Evolutionary conservation across 2,113 vertebrate species (phyloP), one percentile per base, ranked within the genome.

Genomic region (Gymnorhina tibicen): DNA sequence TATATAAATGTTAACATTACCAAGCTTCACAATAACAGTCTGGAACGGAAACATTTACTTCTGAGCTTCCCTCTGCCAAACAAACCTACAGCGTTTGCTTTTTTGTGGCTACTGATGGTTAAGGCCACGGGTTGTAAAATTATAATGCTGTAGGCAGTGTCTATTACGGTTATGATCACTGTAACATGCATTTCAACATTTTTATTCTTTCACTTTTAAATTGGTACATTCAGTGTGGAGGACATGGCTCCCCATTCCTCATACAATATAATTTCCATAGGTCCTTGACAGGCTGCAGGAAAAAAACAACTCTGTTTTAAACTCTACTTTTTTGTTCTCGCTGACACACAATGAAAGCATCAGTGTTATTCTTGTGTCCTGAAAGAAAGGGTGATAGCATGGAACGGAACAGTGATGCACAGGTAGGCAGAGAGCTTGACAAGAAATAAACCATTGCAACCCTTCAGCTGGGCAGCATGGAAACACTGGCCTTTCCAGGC

Each of bases 1-100:
- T 92, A 77, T 9, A 84, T 85, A 96, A 96, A 96, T 77, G 86
- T 96, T 97, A 93, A 77, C 59, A 86, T 88, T 89, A 94, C 50
- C 56, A 77, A 50, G 76, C 91, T 88, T 88, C 63, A 83, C 46
- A 74, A 2, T 86, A 88, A 90, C 94, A 93, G 88, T 70, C 86
- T 92, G 72, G 55, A 89, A 92, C 85, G 67, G 78, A 94, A 97
- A 95, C 92, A 52, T 95, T 93, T 92, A 91, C 91, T 94, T 80
- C 83, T 84, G 79, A 93, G 86, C 33, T 85, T 95, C 52, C 67
- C 85, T 46, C 60, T 84, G 88, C 83, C 86, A 93, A 93, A 86
- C 50, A 94, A 90, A 88, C 3, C 16, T 83, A 69, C n/a, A 30
- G 46, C 4, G 1, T 33, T 35, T 42, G 44, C 60, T 18, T 56